These are phyloP conservation scores for Leptocoma aspasia DNA, from an alignment of 2,113 vertebrate genomes.

Conservation along the genomic window DNA sequence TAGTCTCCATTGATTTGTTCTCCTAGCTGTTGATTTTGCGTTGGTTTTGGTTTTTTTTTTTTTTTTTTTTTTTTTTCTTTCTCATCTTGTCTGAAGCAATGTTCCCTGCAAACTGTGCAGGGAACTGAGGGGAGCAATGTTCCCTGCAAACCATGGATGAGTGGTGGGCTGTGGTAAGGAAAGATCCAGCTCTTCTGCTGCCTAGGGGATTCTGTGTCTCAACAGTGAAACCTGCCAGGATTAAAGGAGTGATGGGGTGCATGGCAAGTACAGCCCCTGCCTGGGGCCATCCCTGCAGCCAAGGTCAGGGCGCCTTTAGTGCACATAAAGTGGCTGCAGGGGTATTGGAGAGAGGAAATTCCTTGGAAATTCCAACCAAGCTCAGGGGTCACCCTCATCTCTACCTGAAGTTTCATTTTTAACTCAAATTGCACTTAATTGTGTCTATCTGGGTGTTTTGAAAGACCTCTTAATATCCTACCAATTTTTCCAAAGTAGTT, in stretches of 20 bases:
- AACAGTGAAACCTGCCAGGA: not conserved
- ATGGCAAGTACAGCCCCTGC: not conserved
- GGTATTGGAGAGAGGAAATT: not conserved
- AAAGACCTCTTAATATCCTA: not conserved
- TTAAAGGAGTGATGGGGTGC: not conserved
- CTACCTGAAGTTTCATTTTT: not conserved
- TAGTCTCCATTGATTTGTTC: slow-evolving; percentile 14
- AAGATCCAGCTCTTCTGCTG: not conserved
- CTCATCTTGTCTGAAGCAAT: not conserved
- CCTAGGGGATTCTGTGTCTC: not conserved
- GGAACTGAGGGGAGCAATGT: rapidly evolving
- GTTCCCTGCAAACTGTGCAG: no score
- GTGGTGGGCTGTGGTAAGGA: not conserved
- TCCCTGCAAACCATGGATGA: rapidly evolving
- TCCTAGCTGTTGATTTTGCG: not conserved
- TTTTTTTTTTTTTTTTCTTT: not conserved
- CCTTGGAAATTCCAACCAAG: not conserved
- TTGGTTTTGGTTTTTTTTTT: not conserved
- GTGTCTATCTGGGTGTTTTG: not conserved
- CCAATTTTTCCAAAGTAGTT: not conserved
- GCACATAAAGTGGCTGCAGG: not conserved
- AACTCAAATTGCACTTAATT: not conserved
- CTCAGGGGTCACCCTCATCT: not conserved
- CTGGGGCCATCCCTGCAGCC: not conserved
- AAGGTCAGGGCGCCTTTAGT: not conserved